These are phyloP conservation scores for Triops longicaudatus DNA, from an alignment of 1,140 invertebrate species.

Conservation along the genomic window DNA sequence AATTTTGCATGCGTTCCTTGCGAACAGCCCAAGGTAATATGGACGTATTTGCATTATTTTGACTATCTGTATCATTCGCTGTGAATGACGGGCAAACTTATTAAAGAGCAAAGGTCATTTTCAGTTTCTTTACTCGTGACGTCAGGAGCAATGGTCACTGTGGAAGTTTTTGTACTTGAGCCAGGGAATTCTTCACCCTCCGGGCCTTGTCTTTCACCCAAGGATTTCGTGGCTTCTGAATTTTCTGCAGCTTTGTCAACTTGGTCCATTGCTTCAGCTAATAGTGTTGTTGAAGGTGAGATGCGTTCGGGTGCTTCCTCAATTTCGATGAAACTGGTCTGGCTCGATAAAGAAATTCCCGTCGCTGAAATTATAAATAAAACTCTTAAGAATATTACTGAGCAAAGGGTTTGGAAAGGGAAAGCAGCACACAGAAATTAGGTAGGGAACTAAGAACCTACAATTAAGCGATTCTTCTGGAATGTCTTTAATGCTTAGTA, in stretches of 20 bases:
- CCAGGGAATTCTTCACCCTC: constrained; percentile 14
- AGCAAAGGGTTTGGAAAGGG: not conserved
- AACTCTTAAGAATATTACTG: not conserved
- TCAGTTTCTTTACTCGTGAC: not conserved
- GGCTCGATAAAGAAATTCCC: not conserved
- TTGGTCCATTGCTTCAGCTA: not conserved
- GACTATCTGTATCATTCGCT: not conserved
- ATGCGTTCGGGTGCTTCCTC: not conserved
- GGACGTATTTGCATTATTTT: not conserved
- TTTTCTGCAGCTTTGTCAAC: constrained; percentile 13
- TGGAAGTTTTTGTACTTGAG: not conserved
- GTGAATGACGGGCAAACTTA: not conserved
- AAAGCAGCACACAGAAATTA: not conserved
- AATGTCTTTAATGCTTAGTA: constrained; percentile 26
- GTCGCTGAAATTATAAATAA: not conserved
- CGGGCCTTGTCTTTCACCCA: constrained; percentile 20
- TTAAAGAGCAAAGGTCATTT: not conserved
- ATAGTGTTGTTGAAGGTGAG: not conserved
- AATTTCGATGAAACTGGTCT: constrained; percentile 8
- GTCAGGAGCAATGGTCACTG: not conserved
- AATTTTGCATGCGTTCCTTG: constrained; percentile 57
- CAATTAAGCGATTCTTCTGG: constrained; percentile 22
- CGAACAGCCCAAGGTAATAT: constrained; percentile 67
- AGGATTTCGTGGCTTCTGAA: not conserved
- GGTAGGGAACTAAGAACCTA: not conserved